Conservation (phyloP, 2,797 vertebrate genomes). For the Nyctibius grandis region DNA sequence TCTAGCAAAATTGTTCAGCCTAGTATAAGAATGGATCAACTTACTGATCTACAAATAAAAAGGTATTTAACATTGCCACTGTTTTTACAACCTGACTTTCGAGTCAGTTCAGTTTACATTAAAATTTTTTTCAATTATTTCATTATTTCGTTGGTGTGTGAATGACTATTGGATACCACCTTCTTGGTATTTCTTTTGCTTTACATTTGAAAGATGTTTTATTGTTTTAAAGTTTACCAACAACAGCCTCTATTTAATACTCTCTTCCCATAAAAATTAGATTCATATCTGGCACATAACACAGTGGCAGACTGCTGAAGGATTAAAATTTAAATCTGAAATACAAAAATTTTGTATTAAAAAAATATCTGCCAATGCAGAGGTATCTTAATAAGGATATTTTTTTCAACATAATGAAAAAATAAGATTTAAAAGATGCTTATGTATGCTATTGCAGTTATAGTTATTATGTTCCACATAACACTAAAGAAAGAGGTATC, state of each 20-base stretch:
- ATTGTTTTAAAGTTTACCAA: not conserved
- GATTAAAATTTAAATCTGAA: not conserved
- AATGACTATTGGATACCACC: not conserved
- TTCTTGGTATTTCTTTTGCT: not conserved
- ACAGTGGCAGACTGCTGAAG: not conserved
- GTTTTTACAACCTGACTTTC: not conserved
- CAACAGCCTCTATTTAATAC: not conserved
- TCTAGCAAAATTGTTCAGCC: not conserved
- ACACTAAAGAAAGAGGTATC: not conserved
- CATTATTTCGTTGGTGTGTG: not conserved
- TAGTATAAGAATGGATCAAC: not conserved
- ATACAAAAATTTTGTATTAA: not conserved
- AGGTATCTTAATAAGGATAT: not conserved
- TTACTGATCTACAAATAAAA: not conserved
- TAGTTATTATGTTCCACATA: rapidly evolving
- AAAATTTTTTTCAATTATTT: not conserved
- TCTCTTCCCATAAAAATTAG: not conserved
- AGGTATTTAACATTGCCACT: not conserved
- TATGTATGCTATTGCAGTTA: not conserved
- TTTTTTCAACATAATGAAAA: not conserved
- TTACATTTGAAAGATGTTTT: not conserved
- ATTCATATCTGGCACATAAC: not conserved
- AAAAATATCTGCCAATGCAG: not conserved
- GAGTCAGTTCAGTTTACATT: not conserved
- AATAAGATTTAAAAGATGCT: not conserved